These are phyloP conservation scores for Perizoma affinitatum DNA, from an alignment of 2,888 invertebrate genomes.

Conservation along the genomic window DNA sequence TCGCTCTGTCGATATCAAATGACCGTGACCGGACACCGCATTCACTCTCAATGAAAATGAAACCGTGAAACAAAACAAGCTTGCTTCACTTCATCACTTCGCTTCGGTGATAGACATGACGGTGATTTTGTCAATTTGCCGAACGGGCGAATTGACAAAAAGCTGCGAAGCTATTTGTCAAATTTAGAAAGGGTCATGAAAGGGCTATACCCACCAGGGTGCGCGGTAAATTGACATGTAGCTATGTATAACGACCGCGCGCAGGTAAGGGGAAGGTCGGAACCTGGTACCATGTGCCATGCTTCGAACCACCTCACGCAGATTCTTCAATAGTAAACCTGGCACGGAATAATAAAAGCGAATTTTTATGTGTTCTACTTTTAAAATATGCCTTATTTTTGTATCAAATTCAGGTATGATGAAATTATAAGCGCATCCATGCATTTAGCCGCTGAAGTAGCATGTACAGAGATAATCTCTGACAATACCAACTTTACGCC, in stretches of 20 bases:
- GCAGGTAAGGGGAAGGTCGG: conserved; percentile 61
- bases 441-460: conserved; percentile 24
- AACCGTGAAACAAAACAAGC: conserved; percentile 43
- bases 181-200: conserved; percentile 45
- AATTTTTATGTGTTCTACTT: conserved; percentile 1
- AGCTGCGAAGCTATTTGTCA: conserved; percentile 38
- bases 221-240: conserved; percentile 51
- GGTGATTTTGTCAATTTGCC: no score
- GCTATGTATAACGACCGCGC: conserved; percentile 60
- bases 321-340: conserved; percentile 54
- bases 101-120: conserved; percentile 49
- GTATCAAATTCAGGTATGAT: conserved; percentile 6
- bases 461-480: conserved; percentile 44
- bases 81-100: conserved; percentile 47
- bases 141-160: conserved; percentile 44
- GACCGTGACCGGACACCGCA: conserved; percentile 68
- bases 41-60: conserved; percentile 68
- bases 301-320: conserved; percentile 66
- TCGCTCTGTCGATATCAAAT: conserved; percentile 52
- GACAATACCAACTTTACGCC: conserved; percentile 68
- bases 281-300: conserved; percentile 73
- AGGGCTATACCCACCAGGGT: conserved; percentile 38
- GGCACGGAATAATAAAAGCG: conserved; percentile 54
- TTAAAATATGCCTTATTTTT: neutral
- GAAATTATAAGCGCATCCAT: conserved; percentile 26